phyloP scores from a whole-genome alignment of 2,113 vertebrate genomes.

The Peromyscus polionotus region DNA sequence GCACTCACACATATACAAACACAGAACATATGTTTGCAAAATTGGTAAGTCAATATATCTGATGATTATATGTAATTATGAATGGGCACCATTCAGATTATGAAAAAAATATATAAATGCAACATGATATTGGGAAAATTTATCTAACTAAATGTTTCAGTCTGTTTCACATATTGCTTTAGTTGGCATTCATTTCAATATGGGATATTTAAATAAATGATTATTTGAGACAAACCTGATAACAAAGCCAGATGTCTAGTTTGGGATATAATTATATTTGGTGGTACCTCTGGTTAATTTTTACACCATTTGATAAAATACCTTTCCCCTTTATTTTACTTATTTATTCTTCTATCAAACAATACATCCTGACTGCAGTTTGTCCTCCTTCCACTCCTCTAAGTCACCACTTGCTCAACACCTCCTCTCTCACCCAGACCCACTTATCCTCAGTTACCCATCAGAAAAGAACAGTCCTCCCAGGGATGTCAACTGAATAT shows the following conservation, averaged over 20 bases:
- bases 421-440: not conserved
- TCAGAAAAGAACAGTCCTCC: not conserved
- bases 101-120: not conserved
- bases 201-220: too few relatives aligned
- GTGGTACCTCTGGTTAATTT: not conserved
- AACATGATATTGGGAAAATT: not conserved
- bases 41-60: not conserved
- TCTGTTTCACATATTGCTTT: not conserved
- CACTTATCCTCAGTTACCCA: not conserved
- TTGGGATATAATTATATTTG: not conserved
- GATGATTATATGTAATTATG: constrained; percentile 4
- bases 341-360: not conserved
- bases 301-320: not conserved
- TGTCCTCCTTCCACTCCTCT: not conserved
- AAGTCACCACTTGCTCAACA: not conserved
- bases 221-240: not conserved
- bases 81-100: not conserved
- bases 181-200: not conserved
- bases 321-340: not conserved
- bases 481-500: not conserved
- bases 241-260: not conserved
- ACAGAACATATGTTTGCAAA: not conserved
- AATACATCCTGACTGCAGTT: not conserved
- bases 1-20: not conserved
- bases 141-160: not conserved